Evolutionary conservation across 1,140 invertebrate genomes (phyloP).

Genomic region (Glomeris maerens): DNA sequence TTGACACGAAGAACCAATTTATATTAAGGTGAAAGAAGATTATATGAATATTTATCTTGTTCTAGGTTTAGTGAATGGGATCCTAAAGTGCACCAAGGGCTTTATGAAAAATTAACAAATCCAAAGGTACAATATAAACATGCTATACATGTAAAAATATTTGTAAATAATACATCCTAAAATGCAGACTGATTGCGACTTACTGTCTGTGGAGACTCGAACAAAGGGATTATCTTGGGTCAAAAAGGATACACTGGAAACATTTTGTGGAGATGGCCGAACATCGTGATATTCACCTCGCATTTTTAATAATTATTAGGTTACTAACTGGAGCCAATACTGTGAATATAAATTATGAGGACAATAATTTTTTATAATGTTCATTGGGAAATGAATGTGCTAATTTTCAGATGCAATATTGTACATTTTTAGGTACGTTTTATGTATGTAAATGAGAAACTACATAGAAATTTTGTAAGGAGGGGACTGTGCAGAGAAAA

Average conservation of each 20-base stretch:
- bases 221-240: slow-evolving; percentile 15
- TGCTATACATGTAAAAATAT: background rate
- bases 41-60: background rate
- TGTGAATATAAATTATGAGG: too few relatives aligned
- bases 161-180: background rate
- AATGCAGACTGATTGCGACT: background rate
- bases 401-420: too few relatives aligned
- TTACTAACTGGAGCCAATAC: too few relatives aligned
- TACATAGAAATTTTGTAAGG: too few relatives aligned
- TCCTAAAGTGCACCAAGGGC: background rate
- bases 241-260: slow-evolving; percentile 13
- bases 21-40: background rate
- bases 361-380: too few relatives aligned
- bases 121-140: too few relatives aligned
- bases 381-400: too few relatives aligned
- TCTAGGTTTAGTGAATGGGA: background rate
- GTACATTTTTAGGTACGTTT: too few relatives aligned
- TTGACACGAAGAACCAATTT: background rate
- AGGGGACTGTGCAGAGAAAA: too few relatives aligned
- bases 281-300: slow-evolving; percentile 7
- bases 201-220: background rate
- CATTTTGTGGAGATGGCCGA: slow-evolving; percentile 14
- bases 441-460: too few relatives aligned
- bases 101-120: background rate
- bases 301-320: too few relatives aligned